A percentile compares a stretch with the other conserved stretches of the same genome.
phyloP scores from a whole-genome alignment of 2,888 invertebrate species.

The Steinernema scapterisci region DNA sequence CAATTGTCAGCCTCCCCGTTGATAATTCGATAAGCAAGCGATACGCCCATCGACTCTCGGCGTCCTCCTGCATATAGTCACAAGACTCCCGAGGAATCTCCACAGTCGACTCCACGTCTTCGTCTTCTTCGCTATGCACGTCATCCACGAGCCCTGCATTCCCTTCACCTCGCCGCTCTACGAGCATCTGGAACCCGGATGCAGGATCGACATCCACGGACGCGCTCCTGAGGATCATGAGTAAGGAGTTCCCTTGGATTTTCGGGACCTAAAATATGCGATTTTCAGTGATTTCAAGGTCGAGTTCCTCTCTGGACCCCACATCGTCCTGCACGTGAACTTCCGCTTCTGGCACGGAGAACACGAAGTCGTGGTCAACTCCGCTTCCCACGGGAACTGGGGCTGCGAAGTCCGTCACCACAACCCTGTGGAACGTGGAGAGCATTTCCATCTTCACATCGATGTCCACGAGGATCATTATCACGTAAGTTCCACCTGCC shows the following conservation, averaged over 20 bases:
- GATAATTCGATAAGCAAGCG: conserved; percentile 20
- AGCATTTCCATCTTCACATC: conserved; percentile 51
- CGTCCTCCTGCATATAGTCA: not conserved
- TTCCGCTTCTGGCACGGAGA: conserved; percentile 55
- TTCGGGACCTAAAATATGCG: not conserved
- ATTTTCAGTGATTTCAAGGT: conserved; percentile 51
- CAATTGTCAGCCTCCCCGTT: not conserved
- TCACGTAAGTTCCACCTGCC: conserved; percentile 47
- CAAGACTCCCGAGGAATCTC: not conserved
- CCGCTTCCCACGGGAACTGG: conserved; percentile 49
- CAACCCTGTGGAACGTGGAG: conserved; percentile 51
- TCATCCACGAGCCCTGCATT: conserved; percentile 1
- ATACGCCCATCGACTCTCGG: not conserved
- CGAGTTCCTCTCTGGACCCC: conserved; percentile 57
- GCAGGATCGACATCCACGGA: conserved; percentile 28
- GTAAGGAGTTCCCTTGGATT: not conserved
- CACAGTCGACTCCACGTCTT: not conserved
- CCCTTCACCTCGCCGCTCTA: conserved; percentile 22
- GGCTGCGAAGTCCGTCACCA: conserved; percentile 51
- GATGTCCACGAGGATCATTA: conserved; percentile 50
- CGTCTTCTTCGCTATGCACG: conserved; percentile 3
- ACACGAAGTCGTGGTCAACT: conserved; percentile 53
- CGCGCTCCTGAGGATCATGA: conserved; percentile 24
- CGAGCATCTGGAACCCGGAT: conserved; percentile 18
- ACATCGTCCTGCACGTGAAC: conserved; percentile 57